These are phyloP conservation scores for Sinocyclocheilus anophthalmus DNA, from an alignment of 2,113 vertebrate species.

Conservation along the genomic window DNA sequence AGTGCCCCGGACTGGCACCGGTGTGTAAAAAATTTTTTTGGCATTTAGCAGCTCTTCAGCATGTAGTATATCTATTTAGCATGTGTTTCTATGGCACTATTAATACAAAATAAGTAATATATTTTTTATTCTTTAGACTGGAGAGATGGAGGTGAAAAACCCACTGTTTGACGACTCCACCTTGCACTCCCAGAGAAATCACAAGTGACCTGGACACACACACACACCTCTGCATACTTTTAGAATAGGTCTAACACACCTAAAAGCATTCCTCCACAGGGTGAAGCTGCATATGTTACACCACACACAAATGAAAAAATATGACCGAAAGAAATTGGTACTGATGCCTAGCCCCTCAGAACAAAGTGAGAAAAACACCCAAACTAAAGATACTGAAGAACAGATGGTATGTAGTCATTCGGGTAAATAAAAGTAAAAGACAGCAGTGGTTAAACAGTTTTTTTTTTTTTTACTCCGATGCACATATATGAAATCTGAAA, in stretches of 20 bases:
- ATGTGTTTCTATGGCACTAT: too few relatives aligned
- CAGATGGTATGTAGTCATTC: neutral
- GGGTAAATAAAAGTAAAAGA: neutral
- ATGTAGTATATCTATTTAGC: too few relatives aligned
- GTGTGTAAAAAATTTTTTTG: constrained; percentile 70
- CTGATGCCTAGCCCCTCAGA: neutral
- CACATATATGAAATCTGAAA: neutral
- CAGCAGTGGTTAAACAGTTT: constrained; percentile 23
- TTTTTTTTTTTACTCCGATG: constrained; percentile 7
- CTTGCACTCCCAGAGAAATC: constrained; percentile 71
- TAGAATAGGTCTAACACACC: constrained; percentile 14
- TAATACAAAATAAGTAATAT: too few relatives aligned
- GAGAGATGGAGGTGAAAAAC: constrained; percentile 98
- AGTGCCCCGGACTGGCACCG: constrained; percentile 92
- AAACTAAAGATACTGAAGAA: constrained; percentile 1
- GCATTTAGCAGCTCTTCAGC: too few relatives aligned
- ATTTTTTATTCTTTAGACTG: constrained; percentile 76
- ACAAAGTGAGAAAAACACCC: neutral
- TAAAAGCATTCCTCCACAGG: constrained; percentile 2
- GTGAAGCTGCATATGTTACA: neutral
- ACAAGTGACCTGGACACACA: constrained; percentile 70
- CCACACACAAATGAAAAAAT: neutral
- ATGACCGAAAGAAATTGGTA: neutral
- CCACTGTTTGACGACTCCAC: constrained; percentile 90
- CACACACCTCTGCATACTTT: constrained; percentile 3